A percentile compares a stretch with the other conserved stretches of the same genome.
phyloP scores from a whole-genome alignment of 2,797 vertebrate species.

The Amblyraja radiata region DNA sequence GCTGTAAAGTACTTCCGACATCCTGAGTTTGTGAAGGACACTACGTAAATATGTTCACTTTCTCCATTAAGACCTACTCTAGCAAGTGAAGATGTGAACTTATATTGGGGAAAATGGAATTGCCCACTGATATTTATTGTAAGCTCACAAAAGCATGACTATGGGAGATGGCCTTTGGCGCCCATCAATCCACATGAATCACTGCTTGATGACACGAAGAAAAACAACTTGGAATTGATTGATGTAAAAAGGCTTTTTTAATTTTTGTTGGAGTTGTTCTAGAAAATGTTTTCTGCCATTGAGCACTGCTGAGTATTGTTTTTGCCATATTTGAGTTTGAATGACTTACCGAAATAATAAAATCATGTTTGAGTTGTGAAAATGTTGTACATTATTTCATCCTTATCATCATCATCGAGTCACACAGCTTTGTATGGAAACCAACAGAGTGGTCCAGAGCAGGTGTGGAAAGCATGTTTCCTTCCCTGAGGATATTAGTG shows the following conservation, averaged over 20 bases:
- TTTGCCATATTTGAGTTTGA: constrained; percentile 6
- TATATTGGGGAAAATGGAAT: not conserved
- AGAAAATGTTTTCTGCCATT: not conserved
- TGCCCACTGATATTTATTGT: not conserved
- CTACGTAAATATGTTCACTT: not conserved
- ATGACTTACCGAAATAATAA: not conserved
- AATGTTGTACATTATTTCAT: not conserved
- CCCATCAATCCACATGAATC: not conserved
- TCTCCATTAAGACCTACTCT: not conserved
- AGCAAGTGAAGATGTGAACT: not conserved
- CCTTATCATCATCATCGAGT: not conserved
- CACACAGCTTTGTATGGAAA: constrained; percentile 50
- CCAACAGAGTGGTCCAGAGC: constrained; percentile 58
- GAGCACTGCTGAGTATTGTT: not conserved
- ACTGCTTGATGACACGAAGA: not conserved
- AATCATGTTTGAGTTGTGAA: not conserved
- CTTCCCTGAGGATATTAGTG: constrained; percentile 16
- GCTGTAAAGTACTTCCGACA: not conserved
- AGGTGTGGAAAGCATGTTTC: not conserved
- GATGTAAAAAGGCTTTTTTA: not conserved
- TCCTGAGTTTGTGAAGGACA: not conserved
- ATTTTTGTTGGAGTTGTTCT: not conserved
- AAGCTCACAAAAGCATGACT: not conserved
- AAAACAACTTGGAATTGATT: not conserved
- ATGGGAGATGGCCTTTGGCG: not conserved